Evolutionary conservation across 2,888 invertebrate genomes (phyloP), one percentile per base, ranked within the genome.

Genomic region (Polydesmus complanatus): DNA sequence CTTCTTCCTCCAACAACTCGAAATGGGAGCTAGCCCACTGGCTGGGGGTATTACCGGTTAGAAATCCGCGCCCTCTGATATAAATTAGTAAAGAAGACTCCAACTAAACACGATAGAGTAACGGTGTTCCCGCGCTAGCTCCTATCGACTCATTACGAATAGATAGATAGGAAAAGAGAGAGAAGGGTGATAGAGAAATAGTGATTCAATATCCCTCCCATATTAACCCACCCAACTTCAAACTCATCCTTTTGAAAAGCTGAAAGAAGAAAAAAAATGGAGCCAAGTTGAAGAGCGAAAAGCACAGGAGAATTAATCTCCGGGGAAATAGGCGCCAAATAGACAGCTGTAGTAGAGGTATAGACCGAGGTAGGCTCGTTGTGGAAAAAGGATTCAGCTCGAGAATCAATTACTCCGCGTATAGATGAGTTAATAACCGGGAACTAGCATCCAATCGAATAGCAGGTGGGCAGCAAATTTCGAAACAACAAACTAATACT

Each of bases 1-100:
- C 58, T 58, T 48, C 58, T 58, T 58, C 52, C 37, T 37, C n/a
- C n/a, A n/a, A 37, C 37, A 37, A 37, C 14, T 37, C 37, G 5
- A 37, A 37, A 37, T 37, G 37, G 37, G n/a, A n/a, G n/a, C n/a
- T n/a, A 37, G 8, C 37, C 37, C 37, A 37, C 37, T 14, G 14
- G 14, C 37, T 37, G 8, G 37, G n/a, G n/a, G 37, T 14, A 37
- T 37, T 37, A 37, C 37, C 37, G 37, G 37, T 8, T 37, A 37
- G 5, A 37, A 37, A 37, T 37, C 37, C 37, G 37, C 37, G 37
- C 37, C 14, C 37, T 37, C 37, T 37, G 37, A 37, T 37, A 37
- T 37, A 37, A 37, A 37, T 37, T 37, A 37, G 37, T 37, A 37
- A 37, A 37, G 37, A 37, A 37, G 37, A 5, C 37, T 37, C 5